phyloP scores from a whole-genome alignment of 1,140 invertebrate species.

The Charaxes varanes region DNA sequence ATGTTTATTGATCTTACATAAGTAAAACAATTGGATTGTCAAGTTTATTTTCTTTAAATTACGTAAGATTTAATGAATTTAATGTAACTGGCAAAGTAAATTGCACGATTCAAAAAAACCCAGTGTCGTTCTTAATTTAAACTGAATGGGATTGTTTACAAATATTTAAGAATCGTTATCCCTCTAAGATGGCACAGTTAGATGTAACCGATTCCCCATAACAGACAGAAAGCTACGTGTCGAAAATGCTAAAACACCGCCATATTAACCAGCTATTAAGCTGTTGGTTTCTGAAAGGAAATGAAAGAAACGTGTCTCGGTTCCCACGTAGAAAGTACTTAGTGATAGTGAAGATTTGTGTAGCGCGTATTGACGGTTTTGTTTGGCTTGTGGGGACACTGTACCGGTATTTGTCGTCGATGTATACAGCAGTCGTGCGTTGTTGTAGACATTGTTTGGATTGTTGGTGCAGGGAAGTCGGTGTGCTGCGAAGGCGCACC shows the following conservation, averaged over 20 bases:
- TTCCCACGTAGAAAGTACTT: constrained; percentile 31
- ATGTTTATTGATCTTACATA: constrained; percentile 6
- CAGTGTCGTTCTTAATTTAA: constrained; percentile 7
- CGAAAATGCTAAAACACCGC: constrained; percentile 45
- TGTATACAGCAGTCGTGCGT: constrained; percentile 21
- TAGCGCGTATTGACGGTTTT: constrained; percentile 27
- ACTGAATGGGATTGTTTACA: constrained; percentile 26
- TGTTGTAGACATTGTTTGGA: constrained; percentile 25
- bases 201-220: constrained; percentile 42
- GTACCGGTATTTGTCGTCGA: constrained; percentile 10
- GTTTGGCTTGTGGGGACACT: constrained; percentile 12
- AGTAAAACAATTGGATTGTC: constrained; percentile 12
- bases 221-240: constrained; percentile 43
- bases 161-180: constrained; percentile 27
- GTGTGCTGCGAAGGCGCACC: constrained; percentile 40
- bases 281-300: constrained; percentile 50
- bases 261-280: constrained; percentile 47
- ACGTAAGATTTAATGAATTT: constrained; percentile 13
- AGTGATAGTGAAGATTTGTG: constrained; percentile 14
- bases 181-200: constrained; percentile 41
- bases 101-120: not conserved
- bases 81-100: constrained; percentile 10
- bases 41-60: constrained; percentile 15
- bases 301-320: constrained; percentile 52
- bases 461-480: constrained; percentile 25